Percentiles rank a stretch among this genome's conserved stretches.
Evolutionary conservation across 1,140 invertebrate genomes (phyloP).

Genomic region (Propsilocerus akamusi): DNA sequence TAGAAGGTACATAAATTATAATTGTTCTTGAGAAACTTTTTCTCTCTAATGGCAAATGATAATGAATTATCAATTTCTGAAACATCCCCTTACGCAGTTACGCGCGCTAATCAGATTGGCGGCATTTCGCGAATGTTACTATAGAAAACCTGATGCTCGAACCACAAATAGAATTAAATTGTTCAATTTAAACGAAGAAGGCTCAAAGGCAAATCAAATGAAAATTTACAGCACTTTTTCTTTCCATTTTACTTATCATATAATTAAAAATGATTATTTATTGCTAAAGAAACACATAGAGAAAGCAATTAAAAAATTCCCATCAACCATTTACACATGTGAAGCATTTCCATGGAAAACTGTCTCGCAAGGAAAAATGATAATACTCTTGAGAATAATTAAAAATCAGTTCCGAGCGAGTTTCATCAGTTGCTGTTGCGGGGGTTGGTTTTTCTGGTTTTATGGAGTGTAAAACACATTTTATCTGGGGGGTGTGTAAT

Average conservation of each 20-base stretch:
- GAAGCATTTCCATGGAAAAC: background rate
- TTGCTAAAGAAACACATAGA: background rate
- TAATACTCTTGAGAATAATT: constrained; percentile 4
- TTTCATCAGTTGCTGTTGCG: background rate
- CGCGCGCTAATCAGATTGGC: no score
- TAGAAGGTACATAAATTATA: constrained; percentile 3
- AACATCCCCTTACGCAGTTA: no score
- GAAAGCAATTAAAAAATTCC: background rate
- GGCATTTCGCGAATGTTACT: no score
- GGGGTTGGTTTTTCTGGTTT: background rate
- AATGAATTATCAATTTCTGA: background rate
- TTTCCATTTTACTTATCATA: background rate
- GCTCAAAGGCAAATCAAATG: no score
- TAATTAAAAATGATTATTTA: background rate
- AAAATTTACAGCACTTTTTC: no score
- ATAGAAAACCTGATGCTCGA: no score
- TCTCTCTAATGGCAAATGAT: background rate
- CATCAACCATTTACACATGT: background rate
- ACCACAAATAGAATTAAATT: no score
- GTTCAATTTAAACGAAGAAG: no score
- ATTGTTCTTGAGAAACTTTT: no score
- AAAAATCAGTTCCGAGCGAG: background rate
- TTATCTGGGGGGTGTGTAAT: no score
- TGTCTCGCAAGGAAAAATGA: background rate
- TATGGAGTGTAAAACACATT: constrained; percentile 2